Conservation (phyloP, 35 echinoderm and acorn worm genomes). For the Amphiura filiformis region DNA sequence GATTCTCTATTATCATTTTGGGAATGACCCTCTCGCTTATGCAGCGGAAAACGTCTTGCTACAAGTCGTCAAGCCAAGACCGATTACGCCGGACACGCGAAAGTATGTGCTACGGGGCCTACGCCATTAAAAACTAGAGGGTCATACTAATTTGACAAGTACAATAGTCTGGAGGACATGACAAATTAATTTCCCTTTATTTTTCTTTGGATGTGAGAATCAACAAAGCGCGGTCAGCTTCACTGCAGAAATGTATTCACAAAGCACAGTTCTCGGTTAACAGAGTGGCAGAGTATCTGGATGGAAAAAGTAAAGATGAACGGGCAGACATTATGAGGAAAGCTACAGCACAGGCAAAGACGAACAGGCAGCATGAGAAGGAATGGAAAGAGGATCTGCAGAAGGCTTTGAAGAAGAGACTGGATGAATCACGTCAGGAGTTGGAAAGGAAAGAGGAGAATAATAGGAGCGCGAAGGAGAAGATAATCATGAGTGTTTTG, state of each 20-base stretch:
- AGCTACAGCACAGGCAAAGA: background rate
- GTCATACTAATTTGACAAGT: background rate
- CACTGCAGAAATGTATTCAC: background rate
- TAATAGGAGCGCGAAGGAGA: background rate
- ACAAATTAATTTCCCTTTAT: background rate
- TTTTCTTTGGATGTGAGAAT: background rate
- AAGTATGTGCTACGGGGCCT: constrained; percentile 12
- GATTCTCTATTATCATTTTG: no score
- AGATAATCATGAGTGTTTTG: background rate
- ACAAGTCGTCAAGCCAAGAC: no score
- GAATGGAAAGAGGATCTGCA: background rate
- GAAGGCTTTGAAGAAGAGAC: background rate
- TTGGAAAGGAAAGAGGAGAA: background rate
- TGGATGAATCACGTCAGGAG: background rate
- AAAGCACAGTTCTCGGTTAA: constrained; percentile 6
- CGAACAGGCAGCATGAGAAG: background rate
- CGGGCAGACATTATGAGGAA: background rate
- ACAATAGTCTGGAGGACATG: constrained; percentile 19
- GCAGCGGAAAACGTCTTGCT: no score
- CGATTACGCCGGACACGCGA: background rate
- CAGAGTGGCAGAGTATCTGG: background rate
- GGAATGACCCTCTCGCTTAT: no score
- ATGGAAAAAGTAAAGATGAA: background rate
- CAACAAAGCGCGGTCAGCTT: constrained; percentile 1
- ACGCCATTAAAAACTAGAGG: background rate